phyloP scores from a whole-genome alignment of 2,888 invertebrate genomes.

The Lasioglossum calceatum region DNA sequence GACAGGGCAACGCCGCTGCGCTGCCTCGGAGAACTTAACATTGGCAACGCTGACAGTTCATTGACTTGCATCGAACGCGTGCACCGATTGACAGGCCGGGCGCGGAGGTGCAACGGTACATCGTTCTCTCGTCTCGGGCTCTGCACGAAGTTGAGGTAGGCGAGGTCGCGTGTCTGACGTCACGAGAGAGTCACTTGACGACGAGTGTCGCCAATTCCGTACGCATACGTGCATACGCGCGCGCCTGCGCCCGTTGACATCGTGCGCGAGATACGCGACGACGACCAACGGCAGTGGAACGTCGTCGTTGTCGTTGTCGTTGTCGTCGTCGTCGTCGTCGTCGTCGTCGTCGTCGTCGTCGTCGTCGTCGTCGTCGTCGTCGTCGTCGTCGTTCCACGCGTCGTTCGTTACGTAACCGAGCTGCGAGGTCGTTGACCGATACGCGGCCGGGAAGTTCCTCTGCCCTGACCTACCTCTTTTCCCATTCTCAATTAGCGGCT shows the following conservation, averaged over 20 bases:
- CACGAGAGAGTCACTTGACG: conserved; percentile 72
- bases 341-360: conserved; percentile 50
- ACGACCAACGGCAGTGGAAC: conserved; percentile 47
- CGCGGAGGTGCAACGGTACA: conserved; percentile 75
- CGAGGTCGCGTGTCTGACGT: conserved; percentile 82
- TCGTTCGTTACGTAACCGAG: conserved; percentile 73
- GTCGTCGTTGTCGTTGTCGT: conserved; percentile 17
- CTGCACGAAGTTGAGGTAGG: conserved; percentile 82
- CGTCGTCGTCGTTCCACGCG: conserved; percentile 61
- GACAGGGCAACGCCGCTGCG: background rate
- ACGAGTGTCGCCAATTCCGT: conserved; percentile 66
- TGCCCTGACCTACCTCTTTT: conserved; percentile 73
- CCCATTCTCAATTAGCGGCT: conserved; percentile 53
- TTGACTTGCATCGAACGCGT: conserved; percentile 72
- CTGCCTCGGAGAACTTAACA: conserved; percentile 53
- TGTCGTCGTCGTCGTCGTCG: conserved; percentile 49
- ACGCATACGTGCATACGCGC: conserved; percentile 61
- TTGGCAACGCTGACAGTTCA: conserved; percentile 74
- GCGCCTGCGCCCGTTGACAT: conserved; percentile 40
- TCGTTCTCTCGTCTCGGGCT: conserved; percentile 66
- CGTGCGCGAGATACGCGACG: conserved; percentile 42
- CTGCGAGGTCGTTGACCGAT: conserved; percentile 81
- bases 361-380: conserved; percentile 9
- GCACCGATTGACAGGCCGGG: conserved; percentile 73
- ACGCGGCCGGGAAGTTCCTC: conserved; percentile 76